A percentile compares a stretch with the other conserved stretches of the same genome.
These are phyloP conservation scores for Apantesis nais DNA, from an alignment of 2,888 invertebrate genomes.

Conservation along the genomic window DNA sequence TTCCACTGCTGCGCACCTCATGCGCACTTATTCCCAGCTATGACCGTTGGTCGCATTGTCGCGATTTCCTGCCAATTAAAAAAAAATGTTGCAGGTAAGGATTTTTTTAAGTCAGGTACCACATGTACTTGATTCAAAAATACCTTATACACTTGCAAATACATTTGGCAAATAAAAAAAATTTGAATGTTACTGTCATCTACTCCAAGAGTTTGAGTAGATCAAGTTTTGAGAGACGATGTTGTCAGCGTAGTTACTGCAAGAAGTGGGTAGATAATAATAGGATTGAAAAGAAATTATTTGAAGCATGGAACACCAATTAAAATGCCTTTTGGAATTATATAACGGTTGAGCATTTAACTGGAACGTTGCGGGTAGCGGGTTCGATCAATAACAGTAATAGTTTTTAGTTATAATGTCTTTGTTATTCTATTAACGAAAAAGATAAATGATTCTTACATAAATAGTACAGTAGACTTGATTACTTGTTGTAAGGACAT, in stretches of 20 bases:
- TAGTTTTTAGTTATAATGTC: background rate
- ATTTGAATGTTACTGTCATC: conserved; percentile 25
- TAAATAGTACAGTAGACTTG: background rate
- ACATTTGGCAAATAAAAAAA: conserved; percentile 51
- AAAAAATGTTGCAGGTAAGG: conserved; percentile 59
- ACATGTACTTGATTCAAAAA: conserved; percentile 31
- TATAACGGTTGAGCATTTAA: background rate
- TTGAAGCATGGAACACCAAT: conserved; percentile 2
- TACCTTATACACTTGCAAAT: too few species aligned
- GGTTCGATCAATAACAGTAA: background rate
- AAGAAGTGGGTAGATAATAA: conserved; percentile 14
- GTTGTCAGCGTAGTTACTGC: background rate
- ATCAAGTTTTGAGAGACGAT: background rate
- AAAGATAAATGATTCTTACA: too few species aligned
- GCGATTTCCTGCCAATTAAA: conserved; percentile 73
- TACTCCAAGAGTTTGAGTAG: conserved; percentile 46
- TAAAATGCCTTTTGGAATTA: background rate
- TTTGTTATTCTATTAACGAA: background rate
- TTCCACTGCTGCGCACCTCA: conserved; percentile 29
- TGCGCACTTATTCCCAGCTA: conserved; percentile 55
- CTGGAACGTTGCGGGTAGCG: background rate
- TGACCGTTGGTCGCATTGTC: conserved; percentile 71
- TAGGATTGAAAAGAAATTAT: conserved; percentile 1
- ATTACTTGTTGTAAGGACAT: background rate
- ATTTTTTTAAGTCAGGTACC: conserved; percentile 64